Evolutionary conservation across 2,797 vertebrate species (phyloP).

Genomic region (Chelon labrosus): DNA sequence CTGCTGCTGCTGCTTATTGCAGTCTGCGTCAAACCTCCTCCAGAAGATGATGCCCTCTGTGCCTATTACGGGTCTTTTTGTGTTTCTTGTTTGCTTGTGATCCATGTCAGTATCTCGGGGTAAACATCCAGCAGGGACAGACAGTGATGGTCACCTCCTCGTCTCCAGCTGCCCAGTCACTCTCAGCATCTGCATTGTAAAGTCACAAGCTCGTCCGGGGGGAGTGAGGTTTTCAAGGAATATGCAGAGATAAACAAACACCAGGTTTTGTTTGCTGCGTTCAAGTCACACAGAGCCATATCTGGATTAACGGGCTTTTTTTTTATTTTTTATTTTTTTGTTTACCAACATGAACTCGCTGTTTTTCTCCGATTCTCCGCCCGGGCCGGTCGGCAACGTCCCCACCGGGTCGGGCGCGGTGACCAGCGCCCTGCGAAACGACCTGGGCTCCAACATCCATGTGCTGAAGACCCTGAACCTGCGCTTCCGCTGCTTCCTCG

Average conservation of each 20-base stretch:
- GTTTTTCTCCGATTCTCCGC: constrained; percentile 86
- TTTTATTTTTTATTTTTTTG: constrained; percentile 24
- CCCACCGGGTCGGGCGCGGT: constrained; percentile 80
- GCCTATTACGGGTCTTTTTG: constrained; percentile 55
- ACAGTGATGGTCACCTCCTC: constrained; percentile 61
- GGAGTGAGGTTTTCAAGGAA: constrained; percentile 39
- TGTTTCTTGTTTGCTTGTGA: constrained; percentile 28
- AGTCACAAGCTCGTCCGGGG: constrained; percentile 39
- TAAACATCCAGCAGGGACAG: constrained; percentile 58
- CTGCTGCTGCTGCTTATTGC: constrained; percentile 43
- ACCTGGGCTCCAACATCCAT: constrained; percentile 97
- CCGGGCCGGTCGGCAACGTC: constrained; percentile 64
- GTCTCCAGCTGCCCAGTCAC: constrained; percentile 40
- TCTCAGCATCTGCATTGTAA: constrained; percentile 67
- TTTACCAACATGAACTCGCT: constrained; percentile 85
- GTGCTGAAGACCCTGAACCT: constrained; percentile 96
- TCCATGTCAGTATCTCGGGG: constrained; percentile 40
- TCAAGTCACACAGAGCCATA: constrained; percentile 35
- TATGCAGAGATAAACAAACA: constrained; percentile 61
- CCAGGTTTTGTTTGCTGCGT: constrained; percentile 28
- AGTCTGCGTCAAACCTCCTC: constrained; percentile 76
- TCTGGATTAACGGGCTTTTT: constrained; percentile 35
- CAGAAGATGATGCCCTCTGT: constrained; percentile 70
- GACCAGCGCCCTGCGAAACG: constrained; percentile 92
- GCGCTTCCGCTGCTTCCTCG: constrained; percentile 96